Evolutionary conservation across 2,888 invertebrate genomes (phyloP).

Genomic region (Tethea ocularis): DNA sequence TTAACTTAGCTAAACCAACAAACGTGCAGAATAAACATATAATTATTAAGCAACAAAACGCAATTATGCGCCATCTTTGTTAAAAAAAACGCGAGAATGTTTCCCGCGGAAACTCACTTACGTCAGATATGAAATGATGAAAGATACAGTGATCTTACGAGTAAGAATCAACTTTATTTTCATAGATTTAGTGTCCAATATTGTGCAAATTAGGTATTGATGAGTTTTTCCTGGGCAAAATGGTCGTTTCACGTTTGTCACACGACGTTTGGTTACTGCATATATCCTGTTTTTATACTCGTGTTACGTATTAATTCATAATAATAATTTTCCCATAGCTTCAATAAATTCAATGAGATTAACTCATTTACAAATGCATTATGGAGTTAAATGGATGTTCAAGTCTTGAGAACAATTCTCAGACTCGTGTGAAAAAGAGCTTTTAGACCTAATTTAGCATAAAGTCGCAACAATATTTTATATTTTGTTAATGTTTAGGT

Average conservation of each 20-base stretch:
- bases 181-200: not conserved
- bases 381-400: not conserved
- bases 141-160: not conserved
- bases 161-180: not conserved
- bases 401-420: not conserved
- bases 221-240: not conserved
- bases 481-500: too few relatives aligned
- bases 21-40: conserved; percentile 4
- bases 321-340: not conserved
- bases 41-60: conserved; percentile 9
- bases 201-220: not conserved
- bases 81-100: conserved; percentile 1
- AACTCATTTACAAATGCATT: not conserved
- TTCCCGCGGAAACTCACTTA: conserved; percentile 8
- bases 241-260: not conserved
- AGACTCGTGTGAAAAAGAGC: too few relatives aligned
- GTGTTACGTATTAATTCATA: not conserved
- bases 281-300: not conserved
- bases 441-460: too few relatives aligned
- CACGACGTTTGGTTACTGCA: conserved; percentile 6
- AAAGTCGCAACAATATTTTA: too few relatives aligned
- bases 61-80: conserved; percentile 7
- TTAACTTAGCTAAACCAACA: conserved; percentile 3
- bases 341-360: too few relatives aligned
- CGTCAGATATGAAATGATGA: not conserved